Base-by-base conservation (phyloP, 2,113 vertebrate species). In the Lucifuga dentata region DNA sequence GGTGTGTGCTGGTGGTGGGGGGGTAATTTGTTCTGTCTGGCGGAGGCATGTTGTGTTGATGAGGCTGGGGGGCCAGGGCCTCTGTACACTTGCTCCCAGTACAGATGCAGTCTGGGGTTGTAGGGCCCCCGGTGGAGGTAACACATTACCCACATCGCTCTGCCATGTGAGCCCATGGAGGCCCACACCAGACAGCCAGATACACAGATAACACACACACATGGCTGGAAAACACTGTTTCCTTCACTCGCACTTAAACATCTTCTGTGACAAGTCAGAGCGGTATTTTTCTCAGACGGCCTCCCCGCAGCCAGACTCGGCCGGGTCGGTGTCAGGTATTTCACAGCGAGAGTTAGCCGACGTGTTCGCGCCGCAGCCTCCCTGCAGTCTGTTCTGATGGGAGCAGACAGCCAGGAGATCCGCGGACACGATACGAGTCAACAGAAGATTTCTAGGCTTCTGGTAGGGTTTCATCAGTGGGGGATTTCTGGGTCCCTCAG, bases 11-110 rank as follows among this genome's bases (percentile, higher is more conserved):
- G 26, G 26, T 29, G 26, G 26, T 8, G 10, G 38, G 38, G 13
- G 11, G 63, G 83, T 86, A 84, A 84, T 88, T 89, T 79, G 87
- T 88, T 79, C 82, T 84, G 84, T 88, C 87, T 88, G 84, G 74
- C 13, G 24, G 69, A 82, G 80, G 68, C 61, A 70, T 77, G 86
- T 79, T 52, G 61, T 62, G 71, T 78, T 82, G 83, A 80, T 74
- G 82, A 78, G 55, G 75, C 63, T 21, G 46, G 15, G 3, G 68
- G 58, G 79, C 11, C 17, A 3, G 46, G 39, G 70, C 17, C 60
- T 72, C 78, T 45, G 64, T 76, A 73, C 76, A 82, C 79, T 73
- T 24, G 68, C 64, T 78, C 76, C 79, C 70, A 12, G 69, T 66
- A 43, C 15, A 41, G 46, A 58, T 59, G 43, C 46, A 81, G 80